Conservation (phyloP, 2,113 vertebrate species). For the Pseudolaguvia tuberculata region DNA sequence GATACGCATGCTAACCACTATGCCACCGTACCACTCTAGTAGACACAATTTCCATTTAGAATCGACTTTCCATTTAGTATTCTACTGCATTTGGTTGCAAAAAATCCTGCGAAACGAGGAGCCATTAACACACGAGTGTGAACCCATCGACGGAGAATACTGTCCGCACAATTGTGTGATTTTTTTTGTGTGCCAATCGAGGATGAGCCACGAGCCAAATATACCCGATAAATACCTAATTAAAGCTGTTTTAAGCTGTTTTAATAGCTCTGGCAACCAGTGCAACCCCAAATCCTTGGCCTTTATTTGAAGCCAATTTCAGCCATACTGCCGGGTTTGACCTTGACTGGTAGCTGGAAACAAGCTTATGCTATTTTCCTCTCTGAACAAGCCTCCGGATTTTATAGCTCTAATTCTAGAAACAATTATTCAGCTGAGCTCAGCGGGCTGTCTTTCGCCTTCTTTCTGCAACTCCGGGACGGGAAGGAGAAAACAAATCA, state of each 20-base stretch:
- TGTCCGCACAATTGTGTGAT: constrained; percentile 3
- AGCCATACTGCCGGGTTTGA: constrained; percentile 3
- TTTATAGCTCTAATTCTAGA: constrained; percentile 41
- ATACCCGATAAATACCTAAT: not conserved
- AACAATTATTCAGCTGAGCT: constrained; percentile 34
- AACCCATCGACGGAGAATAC: not conserved
- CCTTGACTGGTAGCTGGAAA: constrained; percentile 24
- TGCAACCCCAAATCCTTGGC: not conserved
- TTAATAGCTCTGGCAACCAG: constrained; percentile 13
- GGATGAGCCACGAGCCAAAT: not conserved
- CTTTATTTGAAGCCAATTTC: constrained; percentile 7
- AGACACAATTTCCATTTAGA: not conserved
- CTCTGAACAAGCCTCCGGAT: constrained; percentile 13
- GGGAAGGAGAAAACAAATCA: constrained; percentile 32
- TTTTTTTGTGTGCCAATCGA: not conserved
- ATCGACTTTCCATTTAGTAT: too few species aligned
- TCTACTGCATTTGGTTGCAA: not conserved
- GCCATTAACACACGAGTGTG: not conserved
- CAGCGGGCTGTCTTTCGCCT: not conserved
- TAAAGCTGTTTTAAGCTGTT: constrained; percentile 26
- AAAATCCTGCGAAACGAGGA: not conserved
- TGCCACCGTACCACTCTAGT: too few species aligned
- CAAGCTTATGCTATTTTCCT: constrained; percentile 27
- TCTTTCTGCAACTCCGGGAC: constrained; percentile 11
- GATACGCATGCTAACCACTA: too few species aligned